Evolutionary conservation across 2,888 invertebrate species (phyloP).

Genomic region (Ametastegia equiseti): DNA sequence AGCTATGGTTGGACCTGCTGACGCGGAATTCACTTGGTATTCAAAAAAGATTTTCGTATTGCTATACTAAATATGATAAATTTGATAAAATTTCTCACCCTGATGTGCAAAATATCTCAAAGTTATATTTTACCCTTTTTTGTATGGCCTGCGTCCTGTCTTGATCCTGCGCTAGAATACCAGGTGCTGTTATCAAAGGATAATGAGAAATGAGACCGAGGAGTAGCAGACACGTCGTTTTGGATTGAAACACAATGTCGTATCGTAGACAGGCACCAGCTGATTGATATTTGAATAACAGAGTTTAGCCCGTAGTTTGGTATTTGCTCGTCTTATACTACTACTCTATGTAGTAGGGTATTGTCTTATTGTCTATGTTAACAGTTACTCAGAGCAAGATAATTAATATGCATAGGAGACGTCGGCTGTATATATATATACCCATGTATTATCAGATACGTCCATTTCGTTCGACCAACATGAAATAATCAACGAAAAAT

Average conservation of each 20-base stretch:
- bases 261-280: slow-evolving; percentile 36
- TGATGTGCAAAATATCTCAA: background rate
- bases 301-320: slow-evolving; percentile 23
- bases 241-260: slow-evolving; percentile 24
- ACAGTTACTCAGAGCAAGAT: background rate
- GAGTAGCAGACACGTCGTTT: background rate
- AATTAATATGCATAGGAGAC: slow-evolving; percentile 20
- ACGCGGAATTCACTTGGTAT: slow-evolving; percentile 19
- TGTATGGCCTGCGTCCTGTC: no score
- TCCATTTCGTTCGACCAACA: background rate
- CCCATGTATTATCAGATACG: no score
- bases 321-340: slow-evolving; percentile 31
- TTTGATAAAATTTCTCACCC: background rate
- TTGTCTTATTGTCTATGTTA: slow-evolving; percentile 5
- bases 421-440: no score
- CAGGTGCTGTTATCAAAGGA: background rate
- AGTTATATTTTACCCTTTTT: no score
- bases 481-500: no score
- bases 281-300: slow-evolving; percentile 44
- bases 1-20: slow-evolving; percentile 36
- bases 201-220: background rate
- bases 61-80: background rate
- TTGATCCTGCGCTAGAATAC: no score
- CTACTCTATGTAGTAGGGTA: background rate
- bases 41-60: slow-evolving; percentile 24